Evolutionary conservation across 2,888 invertebrate genomes (phyloP).

Genomic region (Dryobota labecula): DNA sequence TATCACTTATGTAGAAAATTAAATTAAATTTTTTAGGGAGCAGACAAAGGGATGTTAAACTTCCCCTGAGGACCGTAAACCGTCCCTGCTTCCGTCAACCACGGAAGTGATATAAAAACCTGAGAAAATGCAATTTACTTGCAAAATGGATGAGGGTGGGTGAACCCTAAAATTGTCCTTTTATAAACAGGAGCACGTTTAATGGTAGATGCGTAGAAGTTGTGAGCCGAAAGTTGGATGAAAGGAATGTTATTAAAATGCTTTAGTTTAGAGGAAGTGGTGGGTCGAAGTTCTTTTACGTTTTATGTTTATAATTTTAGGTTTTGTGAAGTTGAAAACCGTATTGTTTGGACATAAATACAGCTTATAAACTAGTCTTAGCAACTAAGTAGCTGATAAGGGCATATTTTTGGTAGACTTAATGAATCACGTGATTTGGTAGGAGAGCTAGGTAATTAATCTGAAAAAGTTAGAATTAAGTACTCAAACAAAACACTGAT

Average conservation of each 20-base stretch:
- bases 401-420: no score
- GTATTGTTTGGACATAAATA: background rate
- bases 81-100: constrained; percentile 55
- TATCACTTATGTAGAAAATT: constrained; percentile 64
- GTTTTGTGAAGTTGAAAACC: constrained; percentile 1
- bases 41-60: constrained; percentile 61
- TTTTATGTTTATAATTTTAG: background rate
- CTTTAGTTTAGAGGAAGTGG: constrained; percentile 40
- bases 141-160: constrained; percentile 65
- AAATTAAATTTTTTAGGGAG: constrained; percentile 60
- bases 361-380: background rate
- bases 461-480: background rate
- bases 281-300: constrained; percentile 14
- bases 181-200: constrained; percentile 60
- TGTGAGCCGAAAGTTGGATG: constrained; percentile 46
- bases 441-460: no score
- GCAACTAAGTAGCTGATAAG: no score
- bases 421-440: no score
- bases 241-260: constrained; percentile 51
- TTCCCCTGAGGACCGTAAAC: constrained; percentile 57
- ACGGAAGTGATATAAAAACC: constrained; percentile 64
- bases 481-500: background rate
- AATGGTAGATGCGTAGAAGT: constrained; percentile 51
- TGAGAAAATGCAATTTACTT: constrained; percentile 70
- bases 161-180: constrained; percentile 57